Evolutionary conservation across 1,140 invertebrate genomes (phyloP).

Genomic region (Glossosoma conforme): DNA sequence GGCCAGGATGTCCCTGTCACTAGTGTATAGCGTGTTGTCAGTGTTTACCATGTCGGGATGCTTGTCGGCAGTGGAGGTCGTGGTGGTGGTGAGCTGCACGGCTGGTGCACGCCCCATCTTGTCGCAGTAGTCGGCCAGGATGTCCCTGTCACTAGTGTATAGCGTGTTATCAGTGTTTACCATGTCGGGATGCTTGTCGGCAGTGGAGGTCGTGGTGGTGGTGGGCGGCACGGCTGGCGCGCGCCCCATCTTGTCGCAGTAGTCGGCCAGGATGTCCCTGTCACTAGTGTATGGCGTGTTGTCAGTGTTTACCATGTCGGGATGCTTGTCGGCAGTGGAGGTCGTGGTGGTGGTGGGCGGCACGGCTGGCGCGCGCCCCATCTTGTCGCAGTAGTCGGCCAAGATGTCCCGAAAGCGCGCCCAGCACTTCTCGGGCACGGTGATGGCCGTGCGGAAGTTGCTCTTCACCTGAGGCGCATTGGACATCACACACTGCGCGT

Average conservation of each 20-base stretch:
- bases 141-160: conserved; percentile 60
- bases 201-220: conserved; percentile 33
- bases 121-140: conserved; percentile 92
- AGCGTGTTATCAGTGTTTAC: too few species aligned
- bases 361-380: conserved; percentile 43
- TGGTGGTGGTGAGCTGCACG: conserved; percentile 30
- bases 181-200: conserved; percentile 29
- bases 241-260: conserved; percentile 81
- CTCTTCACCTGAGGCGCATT: conserved; percentile 75
- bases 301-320: conserved; percentile 24
- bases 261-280: conserved; percentile 94
- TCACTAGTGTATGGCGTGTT: background rate
- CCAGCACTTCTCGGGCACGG: conserved; percentile 97
- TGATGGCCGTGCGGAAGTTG: conserved; percentile 96
- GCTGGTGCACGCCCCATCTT: conserved; percentile 60
- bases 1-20: background rate
- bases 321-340: conserved; percentile 31
- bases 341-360: conserved; percentile 32
- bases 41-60: conserved; percentile 27
- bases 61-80: conserved; percentile 32
- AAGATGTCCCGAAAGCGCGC: conserved; percentile 93
- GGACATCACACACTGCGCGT: conserved; percentile 25
- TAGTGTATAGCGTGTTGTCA: background rate
- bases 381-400: conserved; percentile 92
- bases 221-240: conserved; percentile 27